These are phyloP conservation scores for Macrochelys suwanniensis DNA, from an alignment of 2,797 vertebrate species.

Conservation along the genomic window DNA sequence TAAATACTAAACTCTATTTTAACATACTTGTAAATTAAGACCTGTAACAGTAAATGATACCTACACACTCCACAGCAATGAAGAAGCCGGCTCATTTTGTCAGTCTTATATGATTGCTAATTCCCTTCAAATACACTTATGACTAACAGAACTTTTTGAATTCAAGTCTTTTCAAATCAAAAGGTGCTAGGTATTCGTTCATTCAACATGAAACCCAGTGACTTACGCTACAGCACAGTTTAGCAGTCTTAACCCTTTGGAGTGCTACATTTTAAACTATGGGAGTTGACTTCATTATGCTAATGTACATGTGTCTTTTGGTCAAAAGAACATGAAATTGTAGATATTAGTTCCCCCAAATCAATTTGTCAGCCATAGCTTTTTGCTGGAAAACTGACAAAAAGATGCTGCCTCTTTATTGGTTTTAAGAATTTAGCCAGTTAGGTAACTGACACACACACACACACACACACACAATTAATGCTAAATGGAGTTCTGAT, in stretches of 20 bases:
- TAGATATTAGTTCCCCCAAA: not conserved
- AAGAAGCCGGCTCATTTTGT: conserved; percentile 36
- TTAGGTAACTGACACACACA: conserved; percentile 11
- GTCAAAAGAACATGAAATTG: conserved; percentile 24
- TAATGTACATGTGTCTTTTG: conserved; percentile 40
- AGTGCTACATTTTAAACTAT: conserved; percentile 14
- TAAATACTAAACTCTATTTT: conserved; percentile 36
- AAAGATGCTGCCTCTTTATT: conserved; percentile 31
- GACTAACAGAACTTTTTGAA: not conserved
- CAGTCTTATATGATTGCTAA: conserved; percentile 1
- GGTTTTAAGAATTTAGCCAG: not conserved
- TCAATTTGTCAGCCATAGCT: not conserved
- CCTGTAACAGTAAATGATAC: not conserved
- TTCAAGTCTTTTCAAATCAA: conserved; percentile 3
- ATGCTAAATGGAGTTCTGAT: conserved; percentile 18
- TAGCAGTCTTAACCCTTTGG: conserved; percentile 8
- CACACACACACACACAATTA: not conserved
- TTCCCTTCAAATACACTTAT: conserved; percentile 20
- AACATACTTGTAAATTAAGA: conserved; percentile 55
- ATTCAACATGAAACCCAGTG: conserved; percentile 12
- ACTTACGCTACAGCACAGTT: conserved; percentile 34
- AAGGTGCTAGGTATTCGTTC: conserved; percentile 23
- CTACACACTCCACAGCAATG: not conserved
- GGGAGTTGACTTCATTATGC: not conserved
- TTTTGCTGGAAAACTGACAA: conserved; percentile 47